A percentile compares a stretch with the other conserved stretches of the same genome.
phyloP scores from a whole-genome alignment of 2,888 invertebrate species.

The Agonopterix alstromeriana region DNA sequence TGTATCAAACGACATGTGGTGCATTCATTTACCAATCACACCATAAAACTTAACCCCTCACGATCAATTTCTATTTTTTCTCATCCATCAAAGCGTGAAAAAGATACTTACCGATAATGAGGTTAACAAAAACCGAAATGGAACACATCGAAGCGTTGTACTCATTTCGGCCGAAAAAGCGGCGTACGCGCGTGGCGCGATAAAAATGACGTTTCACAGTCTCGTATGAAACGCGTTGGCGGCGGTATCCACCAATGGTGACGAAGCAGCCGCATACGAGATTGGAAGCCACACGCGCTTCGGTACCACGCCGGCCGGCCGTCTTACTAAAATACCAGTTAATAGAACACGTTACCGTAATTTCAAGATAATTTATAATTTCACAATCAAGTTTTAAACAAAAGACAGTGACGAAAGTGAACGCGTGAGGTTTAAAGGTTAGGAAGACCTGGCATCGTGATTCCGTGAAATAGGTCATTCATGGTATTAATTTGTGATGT shows the following conservation, averaged over 20 bases:
- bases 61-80: not conserved
- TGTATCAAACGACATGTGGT: conserved; percentile 14
- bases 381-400: not conserved
- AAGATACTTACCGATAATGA: not conserved
- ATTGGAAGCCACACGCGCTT: conserved; percentile 23
- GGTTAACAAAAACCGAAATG: conserved; percentile 18
- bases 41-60: not conserved
- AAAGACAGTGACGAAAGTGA: conserved; percentile 9
- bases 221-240: conserved; percentile 20
- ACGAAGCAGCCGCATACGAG: conserved; percentile 13
- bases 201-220: conserved; percentile 49
- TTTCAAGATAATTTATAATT: not conserved
- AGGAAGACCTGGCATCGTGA: conserved; percentile 19
- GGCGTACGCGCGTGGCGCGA: conserved; percentile 55
- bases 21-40: conserved; percentile 12
- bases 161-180: conserved; percentile 12
- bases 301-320: conserved; percentile 40
- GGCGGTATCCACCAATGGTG: conserved; percentile 28
- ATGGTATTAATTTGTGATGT: conserved; percentile 16
- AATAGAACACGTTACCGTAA: not conserved
- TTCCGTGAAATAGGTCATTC: conserved; percentile 30
- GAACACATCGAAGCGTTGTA: conserved; percentile 10
- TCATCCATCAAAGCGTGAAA: conserved; percentile 9
- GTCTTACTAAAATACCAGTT: conserved; percentile 4
- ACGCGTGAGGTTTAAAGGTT: conserved; percentile 30